Base-by-base conservation (phyloP, 2,797 vertebrate species). In the Pristis pectinata region DNA sequence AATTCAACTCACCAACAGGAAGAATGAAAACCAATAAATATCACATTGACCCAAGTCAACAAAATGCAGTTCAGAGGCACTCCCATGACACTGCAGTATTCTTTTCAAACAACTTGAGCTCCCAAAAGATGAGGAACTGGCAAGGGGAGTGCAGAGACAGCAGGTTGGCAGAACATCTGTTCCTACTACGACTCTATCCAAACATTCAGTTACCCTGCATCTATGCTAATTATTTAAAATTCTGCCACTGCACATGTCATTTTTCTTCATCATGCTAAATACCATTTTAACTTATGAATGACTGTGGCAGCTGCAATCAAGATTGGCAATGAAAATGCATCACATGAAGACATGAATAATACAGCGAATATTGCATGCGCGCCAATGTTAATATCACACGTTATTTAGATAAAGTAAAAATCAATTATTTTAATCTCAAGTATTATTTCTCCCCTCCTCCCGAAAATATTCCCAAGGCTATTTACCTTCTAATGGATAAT, bases 271-370 rank as follows among this genome's bases (percentile, higher is more conserved):
- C 92, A 56, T 76, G 92, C 70, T 76, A 94, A 94, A 94, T 70
- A 94, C 92, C 92, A 94, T 94, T 76, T 94, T 72, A 94, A 94
- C 92, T 94, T 76, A 94, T 53, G 92, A 94, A 76, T 72, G 92
- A 94, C 92, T 72, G 37, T 53, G 49, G 70, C 92, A 94, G 92
- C 92, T 76, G 72, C 92, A 53, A n/a, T 74, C 92, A 94, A 94
- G 72, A 49, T 34, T 94, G 92, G 92, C 92, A 72, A 76, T 76
- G 92, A 94, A 76, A 94, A 74, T 56, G 49, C 70, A 94, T 76
- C 34, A 44, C 72, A 74, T 76, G 30, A 94, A 53, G 44, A 27
- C 70, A 49, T 94, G 44, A 74, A 44, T 94, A 94, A 94, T 94
- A 19, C 41, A 34, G 41, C 76, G 17, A 76, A 94, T 44, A 34